These are phyloP conservation scores for Hylaea fasciaria DNA, from an alignment of 2,888 invertebrate species.

Conservation along the genomic window DNA sequence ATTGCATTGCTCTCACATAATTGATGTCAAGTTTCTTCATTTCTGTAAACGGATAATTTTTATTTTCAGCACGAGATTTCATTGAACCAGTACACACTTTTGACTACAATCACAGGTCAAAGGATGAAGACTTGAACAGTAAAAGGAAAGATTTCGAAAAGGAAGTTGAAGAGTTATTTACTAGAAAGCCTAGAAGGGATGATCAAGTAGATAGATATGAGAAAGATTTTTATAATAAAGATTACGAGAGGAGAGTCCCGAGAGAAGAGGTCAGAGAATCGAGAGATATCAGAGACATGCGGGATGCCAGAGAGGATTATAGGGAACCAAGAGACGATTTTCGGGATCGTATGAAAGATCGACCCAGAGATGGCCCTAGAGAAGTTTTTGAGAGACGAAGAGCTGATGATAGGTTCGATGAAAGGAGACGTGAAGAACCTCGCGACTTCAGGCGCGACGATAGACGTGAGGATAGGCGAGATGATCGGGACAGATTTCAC, in stretches of 20 bases:
- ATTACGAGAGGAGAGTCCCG: slow-evolving; percentile 52
- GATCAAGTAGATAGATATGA: slow-evolving; percentile 50
- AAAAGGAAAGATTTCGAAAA: slow-evolving; percentile 69
- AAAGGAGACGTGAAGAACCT: slow-evolving; percentile 41
- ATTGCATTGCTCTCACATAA: too few species aligned
- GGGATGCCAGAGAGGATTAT: slow-evolving; percentile 25
- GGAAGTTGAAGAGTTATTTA: slow-evolving; percentile 70
- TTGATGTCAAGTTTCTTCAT: too few species aligned
- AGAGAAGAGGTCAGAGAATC: slow-evolving; percentile 50
- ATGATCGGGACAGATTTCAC: slow-evolving; percentile 14
- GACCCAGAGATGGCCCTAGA: slow-evolving; percentile 35
- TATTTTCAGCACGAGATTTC: slow-evolving; percentile 78
- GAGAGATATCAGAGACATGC: slow-evolving; percentile 37
- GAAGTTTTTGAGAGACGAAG: slow-evolving; percentile 50
- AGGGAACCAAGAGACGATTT: slow-evolving; percentile 32
- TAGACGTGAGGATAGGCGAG: slow-evolving; percentile 39
- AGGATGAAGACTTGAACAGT: slow-evolving; percentile 62
- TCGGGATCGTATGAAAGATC: slow-evolving; percentile 37
- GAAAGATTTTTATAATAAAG: slow-evolving; percentile 55
- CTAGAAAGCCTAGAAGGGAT: slow-evolving; percentile 62
- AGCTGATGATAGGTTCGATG: slow-evolving; percentile 50
- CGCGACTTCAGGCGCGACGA: slow-evolving; percentile 44
- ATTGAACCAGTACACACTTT: slow-evolving; percentile 88
- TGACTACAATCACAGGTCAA: slow-evolving; percentile 88
- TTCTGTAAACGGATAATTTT: slow-evolving; percentile 7